A percentile compares a stretch with the other conserved stretches of the same genome.
phyloP scores from a whole-genome alignment of 2,113 vertebrate species.

The Vulpes lagopus region DNA sequence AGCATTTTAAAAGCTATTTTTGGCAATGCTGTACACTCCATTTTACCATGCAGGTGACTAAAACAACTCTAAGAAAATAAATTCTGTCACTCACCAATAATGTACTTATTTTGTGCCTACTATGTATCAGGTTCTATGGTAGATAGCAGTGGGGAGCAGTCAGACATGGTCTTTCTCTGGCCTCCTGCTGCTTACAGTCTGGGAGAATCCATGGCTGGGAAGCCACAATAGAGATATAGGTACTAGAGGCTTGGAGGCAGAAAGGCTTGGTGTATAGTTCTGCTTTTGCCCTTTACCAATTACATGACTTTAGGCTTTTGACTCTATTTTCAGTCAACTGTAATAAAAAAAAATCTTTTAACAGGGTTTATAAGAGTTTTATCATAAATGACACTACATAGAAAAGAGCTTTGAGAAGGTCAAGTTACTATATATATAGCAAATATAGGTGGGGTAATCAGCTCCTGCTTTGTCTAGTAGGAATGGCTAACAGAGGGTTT shows the following conservation, averaged over 20 bases:
- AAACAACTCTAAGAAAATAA: slow-evolving; percentile 29
- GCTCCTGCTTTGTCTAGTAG: not conserved
- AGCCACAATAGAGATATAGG: not conserved
- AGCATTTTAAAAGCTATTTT: slow-evolving; percentile 42
- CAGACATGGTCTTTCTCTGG: not conserved
- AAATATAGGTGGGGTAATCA: not conserved
- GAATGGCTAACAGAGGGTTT: slow-evolving; percentile 11
- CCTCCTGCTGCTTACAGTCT: not conserved
- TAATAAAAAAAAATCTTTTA: slow-evolving; percentile 30
- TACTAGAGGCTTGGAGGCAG: not conserved
- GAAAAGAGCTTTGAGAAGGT: slow-evolving; percentile 54
- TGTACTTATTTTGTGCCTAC: not conserved
- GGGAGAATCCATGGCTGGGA: not conserved
- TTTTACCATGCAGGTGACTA: not conserved
- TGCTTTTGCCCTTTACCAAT: slow-evolving; percentile 17
- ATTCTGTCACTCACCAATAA: not conserved
- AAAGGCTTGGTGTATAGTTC: not conserved
- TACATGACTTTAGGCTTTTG: not conserved
- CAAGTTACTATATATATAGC: not conserved
- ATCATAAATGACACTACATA: slow-evolving; percentile 12
- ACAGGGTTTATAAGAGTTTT: slow-evolving; percentile 35
- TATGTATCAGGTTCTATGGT: not conserved
- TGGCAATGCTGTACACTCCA: not conserved
- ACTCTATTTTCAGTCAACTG: slow-evolving; percentile 41
- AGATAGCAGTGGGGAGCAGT: not conserved